Evolutionary conservation across 2,113 vertebrate species (phyloP), one percentile per base, ranked within the genome.

Genomic region (Gnathonemus longibarbis): DNA sequence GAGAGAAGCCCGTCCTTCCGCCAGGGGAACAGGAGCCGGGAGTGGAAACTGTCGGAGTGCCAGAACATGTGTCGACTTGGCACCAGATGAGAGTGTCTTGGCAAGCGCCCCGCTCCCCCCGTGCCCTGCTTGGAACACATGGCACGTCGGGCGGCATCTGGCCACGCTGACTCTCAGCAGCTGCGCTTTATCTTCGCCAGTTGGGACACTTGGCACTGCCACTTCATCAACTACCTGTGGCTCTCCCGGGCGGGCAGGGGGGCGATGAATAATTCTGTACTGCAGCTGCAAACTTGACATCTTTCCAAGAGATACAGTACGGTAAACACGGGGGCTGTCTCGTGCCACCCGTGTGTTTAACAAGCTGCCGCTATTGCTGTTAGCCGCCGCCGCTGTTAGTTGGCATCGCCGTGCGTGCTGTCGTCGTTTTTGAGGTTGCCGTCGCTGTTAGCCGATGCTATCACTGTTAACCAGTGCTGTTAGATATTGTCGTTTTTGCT

Each of bases 191-290:
- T 96, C 95, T 96, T 95, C 92, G 91, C 95, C 96, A 96, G 96
- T 96, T 96, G 96, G 96, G 94, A 95, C 94, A 93, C 94, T 96
- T 96, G 96, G 96, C 96, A 96, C 95, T 93, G 96, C 95, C 95
- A 96, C 96, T 96, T 96, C 95, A 96, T 96, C 96, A 96, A 96
- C 96, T 96, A 96, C 96, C 96, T 96, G 96, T 96, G 95, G 96
- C 96, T 96, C 94, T 96, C 94, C 92, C 91, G 95, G 95, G 95
- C 94, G 95, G 94, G 93, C 93, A 94, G 91, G 90, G 62, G 92
- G 87, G 94, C 93, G 24, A 95, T 96, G 94, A 96, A 96, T 96
- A 95, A 96, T 96, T 96, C 91, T 31, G 93, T 87, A 93, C 94
- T 94, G 94, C 96, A 96, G 95, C 95, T 96, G 96, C 94, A 96